Evolutionary conservation across 2,888 invertebrate species (phyloP).

Genomic region (Dastarcus helophoroides): DNA sequence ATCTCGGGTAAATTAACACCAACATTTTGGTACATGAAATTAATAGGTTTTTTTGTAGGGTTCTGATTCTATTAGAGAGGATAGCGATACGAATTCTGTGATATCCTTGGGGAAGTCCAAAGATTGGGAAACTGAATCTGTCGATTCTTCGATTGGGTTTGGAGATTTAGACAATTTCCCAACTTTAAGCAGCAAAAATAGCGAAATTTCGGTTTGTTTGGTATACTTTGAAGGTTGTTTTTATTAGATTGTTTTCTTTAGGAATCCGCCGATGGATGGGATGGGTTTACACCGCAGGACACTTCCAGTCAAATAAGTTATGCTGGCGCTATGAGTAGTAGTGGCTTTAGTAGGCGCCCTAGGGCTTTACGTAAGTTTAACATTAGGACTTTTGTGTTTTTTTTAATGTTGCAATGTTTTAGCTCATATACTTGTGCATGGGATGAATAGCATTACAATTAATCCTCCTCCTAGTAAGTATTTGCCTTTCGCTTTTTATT

Average conservation of each 20-base stretch:
- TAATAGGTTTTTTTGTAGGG: no score
- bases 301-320: conserved; percentile 9
- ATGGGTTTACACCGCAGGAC: not conserved
- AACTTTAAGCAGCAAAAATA: conserved; percentile 1
- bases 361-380: conserved; percentile 14
- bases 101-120: not conserved
- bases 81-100: not conserved
- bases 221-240: no score
- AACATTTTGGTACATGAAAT: no score
- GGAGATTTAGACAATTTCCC: conserved; percentile 1
- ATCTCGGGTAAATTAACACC: no score
- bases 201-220: not conserved
- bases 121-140: not conserved
- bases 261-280: not conserved
- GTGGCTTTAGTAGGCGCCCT: conserved; percentile 12
- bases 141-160: not conserved
- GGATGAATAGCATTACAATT: no score
- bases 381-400: no score
- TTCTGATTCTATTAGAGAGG: conserved; percentile 1
- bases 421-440: no score
- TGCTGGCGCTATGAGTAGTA: conserved; percentile 12
- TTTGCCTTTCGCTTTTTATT: no score
- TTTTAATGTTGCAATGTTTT: no score
- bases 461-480: no score
- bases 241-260: not conserved